Percentiles rank a stretch among this genome's conserved stretches.
Evolutionary conservation across 2,113 vertebrate genomes (phyloP).

Genomic region (Cacatua alba): DNA sequence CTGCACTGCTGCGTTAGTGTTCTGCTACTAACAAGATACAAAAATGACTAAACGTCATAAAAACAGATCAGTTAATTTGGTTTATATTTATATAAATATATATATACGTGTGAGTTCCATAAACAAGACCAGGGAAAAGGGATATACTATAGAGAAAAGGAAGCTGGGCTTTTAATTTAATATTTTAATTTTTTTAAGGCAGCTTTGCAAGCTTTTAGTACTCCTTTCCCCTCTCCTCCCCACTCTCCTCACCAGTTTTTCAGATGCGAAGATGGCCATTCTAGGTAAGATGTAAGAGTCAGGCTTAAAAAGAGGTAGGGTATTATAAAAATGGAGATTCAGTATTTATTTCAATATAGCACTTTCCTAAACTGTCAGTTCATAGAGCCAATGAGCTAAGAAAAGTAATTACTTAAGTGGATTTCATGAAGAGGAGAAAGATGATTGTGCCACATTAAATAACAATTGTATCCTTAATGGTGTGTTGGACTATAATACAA

Average conservation of each 20-base stretch:
- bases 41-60: neutral
- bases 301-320: constrained; percentile 3
- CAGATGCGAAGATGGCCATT: neutral
- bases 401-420: constrained; percentile 88
- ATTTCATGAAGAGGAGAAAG: constrained; percentile 85
- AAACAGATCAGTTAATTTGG: neutral
- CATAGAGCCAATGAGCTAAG: constrained; percentile 84
- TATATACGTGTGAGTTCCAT: neutral
- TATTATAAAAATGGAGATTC: constrained; percentile 40
- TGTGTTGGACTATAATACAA: constrained; percentile 85
- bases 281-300: neutral
- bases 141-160: neutral
- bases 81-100: neutral
- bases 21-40: neutral
- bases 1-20: neutral
- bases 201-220: neutral
- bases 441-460: constrained; percentile 89
- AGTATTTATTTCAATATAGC: constrained; percentile 72
- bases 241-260: neutral
- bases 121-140: neutral
- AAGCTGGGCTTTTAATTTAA: neutral
- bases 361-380: constrained; percentile 77
- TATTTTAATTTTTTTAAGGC: neutral
- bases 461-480: constrained; percentile 89
- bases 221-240: neutral